Evolutionary conservation across 2,888 invertebrate genomes (phyloP).

Genomic region (Ceramica pisi): DNA sequence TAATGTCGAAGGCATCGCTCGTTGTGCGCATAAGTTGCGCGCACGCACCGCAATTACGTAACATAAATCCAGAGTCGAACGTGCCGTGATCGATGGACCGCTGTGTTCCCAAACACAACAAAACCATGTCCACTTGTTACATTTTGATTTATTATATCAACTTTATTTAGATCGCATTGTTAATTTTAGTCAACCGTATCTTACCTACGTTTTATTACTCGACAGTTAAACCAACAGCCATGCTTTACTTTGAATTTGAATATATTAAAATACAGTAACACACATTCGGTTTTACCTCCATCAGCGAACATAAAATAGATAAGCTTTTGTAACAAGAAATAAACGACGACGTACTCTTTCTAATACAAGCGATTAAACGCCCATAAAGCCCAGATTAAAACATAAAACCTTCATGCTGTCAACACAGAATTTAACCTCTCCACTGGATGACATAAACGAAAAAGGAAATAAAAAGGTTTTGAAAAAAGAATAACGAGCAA

Average conservation of each 20-base stretch:
- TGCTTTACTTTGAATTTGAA: conserved; percentile 69
- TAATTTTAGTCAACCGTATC: conserved; percentile 72
- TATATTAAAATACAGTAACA: conserved; percentile 71
- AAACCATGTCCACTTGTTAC: conserved; percentile 82
- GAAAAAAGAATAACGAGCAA: conserved; percentile 87
- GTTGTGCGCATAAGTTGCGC: conserved; percentile 69
- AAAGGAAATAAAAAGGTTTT: conserved; percentile 78
- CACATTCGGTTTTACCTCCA: conserved; percentile 72
- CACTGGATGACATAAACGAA: conserved; percentile 84
- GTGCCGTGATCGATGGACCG: conserved; percentile 85
- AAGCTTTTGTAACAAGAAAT: conserved; percentile 74
- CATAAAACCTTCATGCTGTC: conserved; percentile 89
- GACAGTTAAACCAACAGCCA: conserved; percentile 61
- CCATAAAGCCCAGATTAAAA: conserved; percentile 89
- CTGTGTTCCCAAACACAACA: conserved; percentile 78
- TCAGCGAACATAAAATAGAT: conserved; percentile 80
- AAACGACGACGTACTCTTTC: conserved; percentile 72
- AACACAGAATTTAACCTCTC: conserved; percentile 88
- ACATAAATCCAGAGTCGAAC: conserved; percentile 86
- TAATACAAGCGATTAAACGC: conserved; percentile 83
- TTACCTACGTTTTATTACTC: conserved; percentile 70
- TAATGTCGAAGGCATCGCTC: conserved; percentile 75
- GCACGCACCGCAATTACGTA: conserved; percentile 86
- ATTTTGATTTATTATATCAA: conserved; percentile 81
- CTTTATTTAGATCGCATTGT: conserved; percentile 75